Evolutionary conservation across 2,797 vertebrate genomes (phyloP).

Genomic region (Pseudochromis fuscus): DNA sequence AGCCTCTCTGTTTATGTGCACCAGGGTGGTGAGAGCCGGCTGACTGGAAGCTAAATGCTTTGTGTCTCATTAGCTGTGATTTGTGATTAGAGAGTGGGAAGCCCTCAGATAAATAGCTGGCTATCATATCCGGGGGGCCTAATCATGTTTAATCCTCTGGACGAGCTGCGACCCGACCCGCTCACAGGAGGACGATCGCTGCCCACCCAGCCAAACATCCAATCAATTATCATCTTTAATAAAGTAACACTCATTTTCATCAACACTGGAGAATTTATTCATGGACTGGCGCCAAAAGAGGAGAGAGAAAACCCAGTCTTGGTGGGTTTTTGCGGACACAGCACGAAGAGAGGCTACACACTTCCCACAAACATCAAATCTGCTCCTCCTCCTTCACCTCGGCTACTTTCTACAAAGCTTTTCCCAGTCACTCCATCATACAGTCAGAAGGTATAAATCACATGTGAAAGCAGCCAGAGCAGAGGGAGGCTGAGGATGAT

Average conservation of each 20-base stretch:
- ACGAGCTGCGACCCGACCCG: constrained; percentile 52
- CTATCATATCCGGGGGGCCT: constrained; percentile 48
- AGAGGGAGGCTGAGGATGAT: not conserved
- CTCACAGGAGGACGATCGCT: constrained; percentile 42
- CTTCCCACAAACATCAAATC: constrained; percentile 27
- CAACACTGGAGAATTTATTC: constrained; percentile 23
- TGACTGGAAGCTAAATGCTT: constrained; percentile 60
- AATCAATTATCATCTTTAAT: constrained; percentile 65
- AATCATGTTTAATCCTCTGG: constrained; percentile 62
- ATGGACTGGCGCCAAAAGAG: constrained; percentile 32
- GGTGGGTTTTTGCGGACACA: constrained; percentile 48
- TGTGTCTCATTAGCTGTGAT: constrained; percentile 76
- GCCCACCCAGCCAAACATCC: constrained; percentile 40
- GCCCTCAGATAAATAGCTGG: constrained; percentile 55
- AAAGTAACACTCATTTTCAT: constrained; percentile 46
- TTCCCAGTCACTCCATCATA: constrained; percentile 53
- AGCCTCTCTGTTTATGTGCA: constrained; percentile 46
- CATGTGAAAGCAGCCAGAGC: constrained; percentile 33
- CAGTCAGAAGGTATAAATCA: constrained; percentile 54
- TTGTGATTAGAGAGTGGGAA: constrained; percentile 68
- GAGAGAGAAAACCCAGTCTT: not conserved
- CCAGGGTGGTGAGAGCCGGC: constrained; percentile 33
- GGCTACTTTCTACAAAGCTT: constrained; percentile 37
- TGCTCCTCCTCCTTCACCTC: constrained; percentile 22
- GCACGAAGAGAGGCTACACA: constrained; percentile 34